Percentiles rank a stretch among this genome's conserved stretches.
These are phyloP conservation scores for Epiperipatus broadwayi DNA, from an alignment of 2,888 invertebrate genomes.

Conservation along the genomic window DNA sequence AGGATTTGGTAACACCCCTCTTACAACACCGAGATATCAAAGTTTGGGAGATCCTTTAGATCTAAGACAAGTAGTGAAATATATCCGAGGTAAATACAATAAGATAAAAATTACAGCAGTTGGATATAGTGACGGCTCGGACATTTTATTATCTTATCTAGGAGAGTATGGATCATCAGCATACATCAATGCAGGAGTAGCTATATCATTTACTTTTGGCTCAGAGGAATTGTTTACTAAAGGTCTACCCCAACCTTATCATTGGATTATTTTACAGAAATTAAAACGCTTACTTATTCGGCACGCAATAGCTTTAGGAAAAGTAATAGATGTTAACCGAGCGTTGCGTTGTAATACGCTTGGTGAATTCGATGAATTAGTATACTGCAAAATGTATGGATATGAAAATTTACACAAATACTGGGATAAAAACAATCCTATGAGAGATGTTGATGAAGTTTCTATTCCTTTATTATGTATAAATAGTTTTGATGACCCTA, in stretches of 20 bases:
- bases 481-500: constrained; percentile 24
- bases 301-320: constrained; percentile 20
- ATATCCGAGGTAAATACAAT: constrained; percentile 20
- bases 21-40: constrained; percentile 23
- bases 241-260: constrained; percentile 18
- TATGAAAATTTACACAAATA: constrained; percentile 20
- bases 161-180: constrained; percentile 25
- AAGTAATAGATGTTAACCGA: constrained; percentile 19
- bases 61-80: constrained; percentile 22
- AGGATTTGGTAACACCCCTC: constrained; percentile 21
- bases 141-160: constrained; percentile 23
- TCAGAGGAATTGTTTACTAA: constrained; percentile 12
- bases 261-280: constrained; percentile 19
- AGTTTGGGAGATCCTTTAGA: constrained; percentile 23
- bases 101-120: constrained; percentile 20
- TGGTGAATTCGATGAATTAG: constrained; percentile 20
- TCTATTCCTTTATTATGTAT: constrained; percentile 24
- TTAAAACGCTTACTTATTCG: constrained; percentile 19
- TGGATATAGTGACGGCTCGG: constrained; percentile 22
- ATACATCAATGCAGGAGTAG: constrained; percentile 21
- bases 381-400: constrained; percentile 21
- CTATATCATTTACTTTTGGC: constrained; percentile 24
- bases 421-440: constrained; percentile 25
- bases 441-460: constrained; percentile 25
- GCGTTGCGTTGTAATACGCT: constrained; percentile 20